phyloP scores from a whole-genome alignment of 2,113 vertebrate genomes.

The Microcebus lehilahytsara region DNA sequence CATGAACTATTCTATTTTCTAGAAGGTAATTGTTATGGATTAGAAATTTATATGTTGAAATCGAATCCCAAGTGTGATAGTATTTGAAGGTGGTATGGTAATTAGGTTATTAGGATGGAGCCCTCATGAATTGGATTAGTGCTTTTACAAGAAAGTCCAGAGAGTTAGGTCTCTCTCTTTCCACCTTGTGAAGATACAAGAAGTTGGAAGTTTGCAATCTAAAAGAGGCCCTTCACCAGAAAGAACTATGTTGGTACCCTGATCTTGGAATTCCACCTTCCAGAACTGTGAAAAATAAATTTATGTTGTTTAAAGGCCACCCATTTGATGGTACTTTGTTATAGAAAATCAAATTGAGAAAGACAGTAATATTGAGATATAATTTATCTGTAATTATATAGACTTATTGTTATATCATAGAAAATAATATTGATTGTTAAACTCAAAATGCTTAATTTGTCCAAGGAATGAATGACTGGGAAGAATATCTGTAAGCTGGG shows the following conservation, averaged over 20 bases:
- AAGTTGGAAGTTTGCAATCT: not conserved
- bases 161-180: not conserved
- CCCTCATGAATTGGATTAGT: not conserved
- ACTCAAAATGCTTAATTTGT: not conserved
- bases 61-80: not conserved
- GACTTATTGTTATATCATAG: not conserved
- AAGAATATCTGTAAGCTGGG: not conserved
- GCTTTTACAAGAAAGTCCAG: not conserved
- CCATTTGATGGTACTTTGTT: not conserved
- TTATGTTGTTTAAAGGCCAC: not conserved
- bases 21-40: not conserved
- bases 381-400: not conserved
- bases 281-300: not conserved
- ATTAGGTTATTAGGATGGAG: not conserved
- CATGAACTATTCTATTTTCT: conserved; percentile 20
- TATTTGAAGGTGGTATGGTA: not conserved
- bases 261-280: not conserved
- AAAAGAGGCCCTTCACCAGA: not conserved
- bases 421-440: not conserved
- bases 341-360: not conserved
- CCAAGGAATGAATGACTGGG: not conserved
- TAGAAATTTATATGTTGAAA: not conserved
- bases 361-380: not conserved
- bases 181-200: not conserved
- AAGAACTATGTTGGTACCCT: not conserved